Percentiles rank a stretch among this genome's conserved stretches.
Conservation (phyloP, 2,888 invertebrate genomes). For the Eupithecia pulchellata region DNA sequence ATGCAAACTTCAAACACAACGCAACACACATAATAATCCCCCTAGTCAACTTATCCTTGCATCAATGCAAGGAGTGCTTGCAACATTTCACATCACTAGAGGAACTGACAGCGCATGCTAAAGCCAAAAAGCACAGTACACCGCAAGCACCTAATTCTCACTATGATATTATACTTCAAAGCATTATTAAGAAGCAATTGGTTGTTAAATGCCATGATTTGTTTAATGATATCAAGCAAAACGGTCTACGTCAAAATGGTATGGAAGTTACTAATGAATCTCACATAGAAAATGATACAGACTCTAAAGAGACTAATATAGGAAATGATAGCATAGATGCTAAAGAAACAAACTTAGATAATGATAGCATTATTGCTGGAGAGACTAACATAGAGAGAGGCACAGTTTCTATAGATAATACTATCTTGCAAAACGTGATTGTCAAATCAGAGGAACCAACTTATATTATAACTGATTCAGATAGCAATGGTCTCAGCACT, state of each 20-base stretch:
- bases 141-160: conserved; percentile 10
- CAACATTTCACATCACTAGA: conserved; percentile 48
- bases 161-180: conserved; percentile 29
- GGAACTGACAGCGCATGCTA: conserved; percentile 47
- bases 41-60: conserved; percentile 45
- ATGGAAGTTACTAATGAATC: background rate
- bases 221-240: background rate
- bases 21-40: conserved; percentile 64
- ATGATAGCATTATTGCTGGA: too few species aligned
- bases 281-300: background rate
- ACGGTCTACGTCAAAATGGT: background rate
- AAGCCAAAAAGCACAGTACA: conserved; percentile 43
- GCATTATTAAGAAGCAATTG: conserved; percentile 32
- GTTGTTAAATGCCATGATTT: conserved; percentile 30
- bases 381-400: background rate
- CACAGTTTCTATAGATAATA: background rate
- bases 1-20: conserved; percentile 54
- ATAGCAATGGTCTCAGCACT: background rate
- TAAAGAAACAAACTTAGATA: too few species aligned
- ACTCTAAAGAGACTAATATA: too few species aligned
- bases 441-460: background rate
- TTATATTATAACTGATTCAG: background rate
- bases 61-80: conserved; percentile 51
- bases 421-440: background rate
- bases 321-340: too few species aligned